A percentile compares a stretch with the other conserved stretches of the same genome.
phyloP scores from a whole-genome alignment of 2,888 invertebrate species.

The Acanthosoma haemorrhoidale region DNA sequence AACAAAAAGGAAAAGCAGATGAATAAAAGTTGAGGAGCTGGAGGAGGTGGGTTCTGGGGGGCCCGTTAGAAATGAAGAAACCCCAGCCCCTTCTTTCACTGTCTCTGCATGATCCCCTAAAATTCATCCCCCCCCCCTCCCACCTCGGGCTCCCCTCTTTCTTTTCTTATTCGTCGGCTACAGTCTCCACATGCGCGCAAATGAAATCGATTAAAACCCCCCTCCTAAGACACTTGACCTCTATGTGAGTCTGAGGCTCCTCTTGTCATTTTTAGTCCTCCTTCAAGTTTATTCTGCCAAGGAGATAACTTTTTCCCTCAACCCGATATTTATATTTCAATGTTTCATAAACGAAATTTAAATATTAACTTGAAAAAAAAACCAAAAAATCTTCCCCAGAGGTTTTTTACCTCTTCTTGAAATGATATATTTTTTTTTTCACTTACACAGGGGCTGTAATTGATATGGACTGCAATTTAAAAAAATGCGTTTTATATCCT shows the following conservation, averaged over 20 bases:
- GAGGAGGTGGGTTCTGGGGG: not conserved
- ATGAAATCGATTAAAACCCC: constrained; percentile 62
- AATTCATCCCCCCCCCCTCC: constrained; percentile 27
- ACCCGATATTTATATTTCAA: not conserved
- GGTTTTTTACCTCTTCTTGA: too few species aligned
- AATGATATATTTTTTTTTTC: too few species aligned
- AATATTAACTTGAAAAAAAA: not conserved
- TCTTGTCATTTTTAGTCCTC: not conserved
- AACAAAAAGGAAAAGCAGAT: too few species aligned
- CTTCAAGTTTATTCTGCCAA: not conserved
- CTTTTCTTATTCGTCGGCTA: constrained; percentile 44
- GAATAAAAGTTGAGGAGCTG: not conserved
- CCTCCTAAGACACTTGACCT: constrained; percentile 17
- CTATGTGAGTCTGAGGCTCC: constrained; percentile 9
- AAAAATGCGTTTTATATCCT: too few species aligned
- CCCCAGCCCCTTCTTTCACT: too few species aligned
- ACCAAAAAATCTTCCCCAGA: not conserved
- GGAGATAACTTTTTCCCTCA: not conserved
- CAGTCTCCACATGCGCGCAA: constrained; percentile 59
- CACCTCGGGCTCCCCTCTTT: constrained; percentile 15
- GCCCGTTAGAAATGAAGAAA: not conserved
- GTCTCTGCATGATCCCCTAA: constrained; percentile 5
- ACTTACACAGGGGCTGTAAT: too few species aligned
- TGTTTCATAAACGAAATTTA: not conserved
- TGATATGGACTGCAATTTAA: too few species aligned